Evolutionary conservation across 2,888 invertebrate species (phyloP), one percentile per base, ranked within the genome.

Genomic region (Lordiphosa fenestrarum): DNA sequence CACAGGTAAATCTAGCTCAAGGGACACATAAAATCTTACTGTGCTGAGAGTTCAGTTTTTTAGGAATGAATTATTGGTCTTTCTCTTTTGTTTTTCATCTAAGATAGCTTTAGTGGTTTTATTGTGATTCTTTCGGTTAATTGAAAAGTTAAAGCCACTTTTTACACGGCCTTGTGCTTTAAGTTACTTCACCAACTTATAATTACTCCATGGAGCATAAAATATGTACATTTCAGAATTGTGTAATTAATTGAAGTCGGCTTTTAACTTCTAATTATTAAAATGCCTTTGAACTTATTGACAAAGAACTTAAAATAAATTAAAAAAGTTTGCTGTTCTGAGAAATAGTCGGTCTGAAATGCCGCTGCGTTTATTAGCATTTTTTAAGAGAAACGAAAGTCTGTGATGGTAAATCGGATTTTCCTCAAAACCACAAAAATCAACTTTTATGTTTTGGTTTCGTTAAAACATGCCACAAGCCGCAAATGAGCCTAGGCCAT

Each of bases 1-100:
- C 50, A 38, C 62, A 82, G 64, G 71, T 48, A 44, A 66, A 71
- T 78, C 47, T 48, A 53, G 44, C 82, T 73, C 73, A 12, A 3
- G 74, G 84, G 84, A 60, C 51, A n/a, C 57, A 59, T 73, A 56
- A 57, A 81, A 52, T 53, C 38, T 50, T 30, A 44, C 30, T 35
- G 33, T 25, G 52, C 23, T 30, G 44, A 21, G 21, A 23, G 46
- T 37, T 19, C 42, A 35, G 13, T 48, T 38, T 46, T 46, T 49
- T 44, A 53, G 39, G 38, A 53, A 49, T 38, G 44, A 50, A 66
- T 53, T 61, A 52, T 73, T 62, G 50, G 47, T 60, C 60, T 75
- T 47, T 53, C 38, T 49, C 49, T 33, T 40, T 44, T 39, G 42
- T 49, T 63, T 52, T 52, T 53, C 40, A 35, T 51, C 40, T 39